phyloP scores from a whole-genome alignment of 1,140 invertebrate species.

The Brachionus manjavacas region DNA sequence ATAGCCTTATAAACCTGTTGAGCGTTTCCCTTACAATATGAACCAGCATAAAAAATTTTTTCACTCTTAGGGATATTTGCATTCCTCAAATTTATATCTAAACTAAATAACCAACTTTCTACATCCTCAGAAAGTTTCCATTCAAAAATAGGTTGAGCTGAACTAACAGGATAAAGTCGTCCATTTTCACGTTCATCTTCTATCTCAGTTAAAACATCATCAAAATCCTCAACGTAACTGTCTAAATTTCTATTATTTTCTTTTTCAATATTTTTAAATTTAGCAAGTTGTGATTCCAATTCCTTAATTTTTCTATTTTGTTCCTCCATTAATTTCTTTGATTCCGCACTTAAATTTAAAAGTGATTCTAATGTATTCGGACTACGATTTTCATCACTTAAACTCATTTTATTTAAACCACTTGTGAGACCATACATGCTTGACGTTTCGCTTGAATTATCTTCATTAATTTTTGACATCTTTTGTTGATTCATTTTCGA shows the following conservation, averaged over 20 bases:
- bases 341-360: not conserved
- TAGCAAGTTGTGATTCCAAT: not conserved
- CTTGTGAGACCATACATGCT: no score
- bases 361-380: no score
- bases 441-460: no score
- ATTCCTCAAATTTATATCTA: constrained; percentile 1
- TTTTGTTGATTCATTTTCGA: no score
- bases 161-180: not conserved
- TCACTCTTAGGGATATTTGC: not conserved
- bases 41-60: constrained; percentile 21
- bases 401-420: no score
- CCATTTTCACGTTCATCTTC: not conserved
- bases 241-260: not conserved
- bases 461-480: no score
- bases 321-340: not conserved
- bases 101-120: not conserved
- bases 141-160: constrained; percentile 16
- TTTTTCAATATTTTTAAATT: not conserved
- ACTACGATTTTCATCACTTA: no score
- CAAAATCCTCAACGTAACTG: not conserved
- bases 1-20: not conserved
- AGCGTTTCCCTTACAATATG: not conserved
- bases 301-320: not conserved
- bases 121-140: not conserved
- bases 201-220: not conserved